Conservation (phyloP, 2,113 vertebrate species). For the Thamnaconus septentrionalis region DNA sequence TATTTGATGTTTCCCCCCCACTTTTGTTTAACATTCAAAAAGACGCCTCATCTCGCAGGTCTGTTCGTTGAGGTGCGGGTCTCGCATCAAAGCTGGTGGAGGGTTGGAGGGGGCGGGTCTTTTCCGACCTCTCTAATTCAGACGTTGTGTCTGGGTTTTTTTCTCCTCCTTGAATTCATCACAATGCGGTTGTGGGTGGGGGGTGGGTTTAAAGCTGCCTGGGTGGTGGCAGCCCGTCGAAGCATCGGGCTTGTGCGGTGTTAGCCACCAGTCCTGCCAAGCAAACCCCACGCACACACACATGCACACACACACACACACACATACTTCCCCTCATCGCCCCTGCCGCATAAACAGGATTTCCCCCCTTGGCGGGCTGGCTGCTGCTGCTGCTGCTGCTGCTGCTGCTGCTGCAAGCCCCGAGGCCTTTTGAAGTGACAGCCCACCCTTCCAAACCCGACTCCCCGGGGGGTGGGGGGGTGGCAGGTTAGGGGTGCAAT, state of each 20-base stretch:
- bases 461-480: slow-evolving; percentile 53
- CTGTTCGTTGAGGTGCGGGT: slow-evolving; percentile 3
- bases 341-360: slow-evolving; percentile 59
- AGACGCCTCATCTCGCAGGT: neutral
- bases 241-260: slow-evolving; percentile 44
- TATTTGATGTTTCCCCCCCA: neutral
- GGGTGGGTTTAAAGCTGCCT: slow-evolving; percentile 50
- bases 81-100: slow-evolving; percentile 22
- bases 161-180: slow-evolving; percentile 12
- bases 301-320: too few relatives aligned
- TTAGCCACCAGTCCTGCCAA: slow-evolving; percentile 55
- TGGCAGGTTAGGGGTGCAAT: slow-evolving; percentile 56
- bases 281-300: slow-evolving; percentile 7
- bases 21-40: too few relatives aligned
- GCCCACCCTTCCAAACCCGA: slow-evolving; percentile 20
- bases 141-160: slow-evolving; percentile 22
- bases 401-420: slow-evolving; percentile 5
- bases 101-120: neutral
- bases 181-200: slow-evolving; percentile 11
- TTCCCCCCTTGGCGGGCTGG: slow-evolving; percentile 51
- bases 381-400: slow-evolving; percentile 22
- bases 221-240: slow-evolving; percentile 39
- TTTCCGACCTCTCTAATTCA: slow-evolving; percentile 19
- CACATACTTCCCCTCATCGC: too few relatives aligned
- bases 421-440: slow-evolving; percentile 65